phyloP scores from a whole-genome alignment of 2,888 invertebrate species.

The Callosobruchus maculatus region DNA sequence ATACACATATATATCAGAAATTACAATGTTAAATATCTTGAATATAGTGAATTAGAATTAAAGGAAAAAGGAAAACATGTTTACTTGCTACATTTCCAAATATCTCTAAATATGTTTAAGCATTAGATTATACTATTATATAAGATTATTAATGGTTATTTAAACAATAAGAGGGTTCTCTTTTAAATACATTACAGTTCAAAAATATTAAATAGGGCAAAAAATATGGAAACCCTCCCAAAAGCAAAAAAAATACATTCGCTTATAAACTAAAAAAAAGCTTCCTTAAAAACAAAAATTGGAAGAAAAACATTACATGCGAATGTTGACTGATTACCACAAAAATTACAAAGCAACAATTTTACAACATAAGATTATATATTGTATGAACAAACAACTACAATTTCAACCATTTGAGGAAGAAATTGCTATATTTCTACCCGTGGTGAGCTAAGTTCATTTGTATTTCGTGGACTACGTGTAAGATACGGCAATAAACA shows the following conservation, averaged over 20 bases:
- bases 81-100: slow-evolving; percentile 33
- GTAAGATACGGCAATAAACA: slow-evolving; percentile 28
- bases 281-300: slow-evolving; percentile 9
- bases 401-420: slow-evolving; percentile 27
- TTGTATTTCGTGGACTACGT: slow-evolving; percentile 31
- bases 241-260: slow-evolving; percentile 21
- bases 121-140: slow-evolving; percentile 35
- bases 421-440: slow-evolving; percentile 31
- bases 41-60: slow-evolving; percentile 27
- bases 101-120: slow-evolving; percentile 39
- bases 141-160: slow-evolving; percentile 26
- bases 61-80: slow-evolving; percentile 27
- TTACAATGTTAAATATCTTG: slow-evolving; percentile 38
- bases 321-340: slow-evolving; percentile 17
- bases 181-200: slow-evolving; percentile 4
- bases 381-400: slow-evolving; percentile 32
- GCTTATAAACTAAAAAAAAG: slow-evolving; percentile 27
- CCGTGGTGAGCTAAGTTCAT: slow-evolving; percentile 34
- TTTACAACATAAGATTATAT: slow-evolving; percentile 31
- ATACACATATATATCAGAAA: slow-evolving; percentile 42
- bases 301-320: slow-evolving; percentile 14
- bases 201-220: slow-evolving; percentile 21
- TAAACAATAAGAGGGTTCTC: slow-evolving; percentile 21
- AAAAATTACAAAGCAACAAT: slow-evolving; percentile 26
- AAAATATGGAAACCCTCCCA: slow-evolving; percentile 21